phyloP scores from a whole-genome alignment of 2,888 invertebrate genomes.

The Tuta absoluta region DNA sequence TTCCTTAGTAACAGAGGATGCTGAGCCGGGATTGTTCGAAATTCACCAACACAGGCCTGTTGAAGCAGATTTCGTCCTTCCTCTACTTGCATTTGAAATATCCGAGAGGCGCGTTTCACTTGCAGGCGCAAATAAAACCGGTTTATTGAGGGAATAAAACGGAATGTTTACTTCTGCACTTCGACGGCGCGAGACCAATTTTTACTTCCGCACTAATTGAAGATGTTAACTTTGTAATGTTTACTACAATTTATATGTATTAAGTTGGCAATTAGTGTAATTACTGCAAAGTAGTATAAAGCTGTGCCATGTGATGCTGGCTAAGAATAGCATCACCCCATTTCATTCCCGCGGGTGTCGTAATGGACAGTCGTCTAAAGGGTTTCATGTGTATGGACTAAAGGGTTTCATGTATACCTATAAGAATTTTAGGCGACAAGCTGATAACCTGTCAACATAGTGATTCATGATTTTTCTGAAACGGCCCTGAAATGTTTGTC shows the following conservation, averaged over 20 bases:
- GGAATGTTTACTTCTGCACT: conserved; percentile 19
- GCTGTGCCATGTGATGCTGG: too few relatives aligned
- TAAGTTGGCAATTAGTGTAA: neutral
- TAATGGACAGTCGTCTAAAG: too few relatives aligned
- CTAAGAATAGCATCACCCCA: too few relatives aligned
- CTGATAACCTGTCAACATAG: too few relatives aligned
- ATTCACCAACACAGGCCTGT: conserved; percentile 35
- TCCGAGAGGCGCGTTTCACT: conserved; percentile 22
- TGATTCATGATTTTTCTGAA: too few relatives aligned
- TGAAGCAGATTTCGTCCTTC: conserved; percentile 32
- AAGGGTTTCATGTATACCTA: too few relatives aligned
- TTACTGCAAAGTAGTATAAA: too few relatives aligned
- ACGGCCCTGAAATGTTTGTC: too few relatives aligned
- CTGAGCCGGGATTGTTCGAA: conserved; percentile 34
- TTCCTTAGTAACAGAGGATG: conserved; percentile 14
- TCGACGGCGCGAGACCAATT: conserved; percentile 10
- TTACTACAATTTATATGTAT: conserved; percentile 14
- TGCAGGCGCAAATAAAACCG: conserved; percentile 18
- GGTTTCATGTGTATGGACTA: too few relatives aligned
- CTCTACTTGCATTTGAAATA: conserved; percentile 32
- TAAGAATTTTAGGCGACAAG: too few relatives aligned
- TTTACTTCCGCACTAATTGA: conserved; percentile 22
- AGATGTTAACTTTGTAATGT: conserved; percentile 16
- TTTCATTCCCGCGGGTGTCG: too few relatives aligned
- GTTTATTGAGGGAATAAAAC: conserved; percentile 23